These are phyloP conservation scores for Loxodonta africana DNA, from an alignment of 2,113 vertebrate genomes.

Conservation along the genomic window DNA sequence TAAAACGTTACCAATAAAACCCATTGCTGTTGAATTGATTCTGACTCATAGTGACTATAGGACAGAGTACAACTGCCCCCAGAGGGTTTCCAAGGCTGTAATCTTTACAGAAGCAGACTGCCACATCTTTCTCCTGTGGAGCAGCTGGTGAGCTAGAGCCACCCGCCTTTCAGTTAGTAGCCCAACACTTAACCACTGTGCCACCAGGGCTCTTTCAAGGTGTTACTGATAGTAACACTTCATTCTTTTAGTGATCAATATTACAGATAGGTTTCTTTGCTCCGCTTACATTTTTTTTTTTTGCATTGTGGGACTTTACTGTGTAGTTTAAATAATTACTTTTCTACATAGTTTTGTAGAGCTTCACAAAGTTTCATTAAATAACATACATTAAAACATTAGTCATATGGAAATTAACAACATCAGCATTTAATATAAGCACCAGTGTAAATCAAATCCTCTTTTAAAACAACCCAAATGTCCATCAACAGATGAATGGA, in stretches of 20 bases:
- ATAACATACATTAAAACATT: conserved; percentile 57
- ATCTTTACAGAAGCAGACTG: no score
- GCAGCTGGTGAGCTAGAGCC: no score
- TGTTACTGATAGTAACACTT: background rate
- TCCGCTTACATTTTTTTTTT: background rate
- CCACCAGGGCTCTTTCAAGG: no score
- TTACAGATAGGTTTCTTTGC: background rate
- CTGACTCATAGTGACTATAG: no score
- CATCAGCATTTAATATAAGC: conserved; percentile 29
- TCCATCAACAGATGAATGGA: no score
- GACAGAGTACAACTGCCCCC: no score
- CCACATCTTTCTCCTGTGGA: no score
- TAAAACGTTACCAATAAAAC: background rate
- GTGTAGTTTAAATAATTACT: conserved; percentile 53
- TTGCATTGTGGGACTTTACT: background rate
- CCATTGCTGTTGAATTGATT: no score
- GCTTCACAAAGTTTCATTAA: conserved; percentile 34
- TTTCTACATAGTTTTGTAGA: conserved; percentile 53
- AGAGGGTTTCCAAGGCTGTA: no score
- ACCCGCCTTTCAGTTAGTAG: no score
- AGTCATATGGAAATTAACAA: conserved; percentile 9
- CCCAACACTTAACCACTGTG: no score
- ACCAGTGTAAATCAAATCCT: conserved; percentile 65
- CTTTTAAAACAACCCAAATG: background rate
- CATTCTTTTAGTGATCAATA: background rate